Evolutionary conservation across 2,797 vertebrate species (phyloP), one percentile per base, ranked within the genome.

Genomic region (Podarcis lilfordi): DNA sequence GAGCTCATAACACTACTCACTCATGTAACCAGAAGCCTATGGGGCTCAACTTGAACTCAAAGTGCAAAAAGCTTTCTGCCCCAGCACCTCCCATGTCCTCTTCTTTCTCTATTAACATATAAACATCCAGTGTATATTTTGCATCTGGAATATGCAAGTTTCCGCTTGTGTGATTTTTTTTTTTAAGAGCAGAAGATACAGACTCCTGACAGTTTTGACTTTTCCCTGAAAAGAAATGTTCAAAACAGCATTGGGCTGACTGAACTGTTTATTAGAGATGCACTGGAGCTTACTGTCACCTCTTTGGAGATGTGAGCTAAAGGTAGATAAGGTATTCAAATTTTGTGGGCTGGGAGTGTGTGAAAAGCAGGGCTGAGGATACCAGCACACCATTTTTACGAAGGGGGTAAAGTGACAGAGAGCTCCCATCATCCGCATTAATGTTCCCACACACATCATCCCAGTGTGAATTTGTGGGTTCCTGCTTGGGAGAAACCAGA

Each of bases 151-250:
- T 43, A 1, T 75, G 84, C 43, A 7, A 64, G 72, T 92, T 92
- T 86, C 83, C 64, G 85, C 35, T 74, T 32, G 15, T 35, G 11
- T 74, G 32, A 1, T 32, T 74, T 74, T 4, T 35, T 4, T 72
- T 74, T 74, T 32, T 6, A 89, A 86, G 80, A 86, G n/a, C 84
- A 86, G 84, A 90, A 87, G 87, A 89, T 43, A 85, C 66, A 87
- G 71, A 83, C 25, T 92, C 84, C 76, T 92, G 87, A 77, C 75
- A 80, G 84, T 90, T 91, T 90, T 86, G 81, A 91, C 78, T 95
- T 93, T 88, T 80, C 68, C 90, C 76, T 91, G 91, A 89, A 91
- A 96, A 94, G 40, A 91, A 93, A 32, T 76, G 76, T 92, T 95
- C 90, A 89, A 91, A 94, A 83, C 84, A 91, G 9, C 89, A 77